phyloP scores from a whole-genome alignment of 2,113 vertebrate genomes.

The Scophthalmus maximus region DNA sequence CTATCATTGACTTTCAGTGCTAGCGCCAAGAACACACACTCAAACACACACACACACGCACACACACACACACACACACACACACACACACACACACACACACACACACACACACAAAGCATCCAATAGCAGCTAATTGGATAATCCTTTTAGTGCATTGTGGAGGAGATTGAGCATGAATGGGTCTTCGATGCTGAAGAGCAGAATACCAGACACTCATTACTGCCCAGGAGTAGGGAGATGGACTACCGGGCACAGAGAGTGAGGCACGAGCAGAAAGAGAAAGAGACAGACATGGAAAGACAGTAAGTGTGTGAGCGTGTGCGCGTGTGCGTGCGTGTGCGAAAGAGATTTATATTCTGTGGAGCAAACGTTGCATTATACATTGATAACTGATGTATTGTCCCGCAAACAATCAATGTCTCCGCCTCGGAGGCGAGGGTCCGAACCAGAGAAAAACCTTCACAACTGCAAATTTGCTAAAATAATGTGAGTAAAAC shows the following conservation, averaged over 20 bases:
- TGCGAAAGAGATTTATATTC: constrained; percentile 55
- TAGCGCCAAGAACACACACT: constrained; percentile 54
- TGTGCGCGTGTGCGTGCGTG: neutral
- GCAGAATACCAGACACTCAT: constrained; percentile 78
- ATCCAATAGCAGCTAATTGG: constrained; percentile 79
- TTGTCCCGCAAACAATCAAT: constrained; percentile 38
- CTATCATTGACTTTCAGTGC: constrained; percentile 68
- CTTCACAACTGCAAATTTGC: neutral
- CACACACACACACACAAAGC: constrained; percentile 37
- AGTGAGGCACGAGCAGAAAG: constrained; percentile 39
- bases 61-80: neutral
- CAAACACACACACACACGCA: constrained; percentile 10
- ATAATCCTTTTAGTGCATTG: constrained; percentile 81
- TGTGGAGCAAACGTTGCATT: constrained; percentile 40
- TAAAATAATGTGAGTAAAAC: constrained; percentile 30
- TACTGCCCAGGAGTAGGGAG: constrained; percentile 63
- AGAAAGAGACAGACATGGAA: constrained; percentile 35
- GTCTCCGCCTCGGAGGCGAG: constrained; percentile 25
- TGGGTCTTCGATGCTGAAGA: constrained; percentile 66
- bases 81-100: constrained; percentile 8
- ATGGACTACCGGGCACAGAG: constrained; percentile 68
- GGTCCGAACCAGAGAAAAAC: constrained; percentile 17
- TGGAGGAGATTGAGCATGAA: constrained; percentile 79
- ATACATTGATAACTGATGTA: constrained; percentile 37
- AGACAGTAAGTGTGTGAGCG: neutral